Evolutionary conservation across 2,888 invertebrate genomes (phyloP).

Genomic region (Zele albiditarsus): DNA sequence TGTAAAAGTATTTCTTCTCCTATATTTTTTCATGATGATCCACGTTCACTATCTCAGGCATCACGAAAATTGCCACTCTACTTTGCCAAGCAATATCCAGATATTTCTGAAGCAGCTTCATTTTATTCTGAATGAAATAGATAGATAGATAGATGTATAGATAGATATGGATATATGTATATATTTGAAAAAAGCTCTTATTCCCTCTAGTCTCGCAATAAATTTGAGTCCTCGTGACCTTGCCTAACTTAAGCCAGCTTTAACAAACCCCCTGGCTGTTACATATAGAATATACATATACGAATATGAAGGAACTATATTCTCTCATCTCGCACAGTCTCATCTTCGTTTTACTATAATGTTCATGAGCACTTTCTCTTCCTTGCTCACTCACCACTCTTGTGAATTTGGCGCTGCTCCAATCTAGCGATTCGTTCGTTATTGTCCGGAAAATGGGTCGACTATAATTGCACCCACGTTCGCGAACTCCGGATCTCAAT

Average conservation of each 20-base stretch:
- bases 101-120: not conserved
- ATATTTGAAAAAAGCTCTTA: not conserved
- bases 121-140: conserved; percentile 35
- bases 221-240: conserved; percentile 57
- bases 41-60: conserved; percentile 1
- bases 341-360: conserved; percentile 16
- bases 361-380: not conserved
- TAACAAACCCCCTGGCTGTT: conserved; percentile 63
- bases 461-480: conserved; percentile 63
- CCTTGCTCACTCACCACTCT: conserved; percentile 44
- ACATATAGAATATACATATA: conserved; percentile 37
- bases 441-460: conserved; percentile 71
- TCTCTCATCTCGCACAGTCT: conserved; percentile 33
- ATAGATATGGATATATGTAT: not conserved
- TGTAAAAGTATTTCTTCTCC: too few relatives aligned
- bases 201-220: conserved; percentile 43
- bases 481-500: conserved; percentile 54
- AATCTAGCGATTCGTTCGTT: conserved; percentile 64
- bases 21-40: too few relatives aligned
- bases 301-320: conserved; percentile 41
- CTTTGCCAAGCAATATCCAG: conserved; percentile 30
- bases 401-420: conserved; percentile 67
- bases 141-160: conserved; percentile 1
- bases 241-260: conserved; percentile 67
- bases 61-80: conserved; percentile 45